Base-by-base conservation (phyloP, 1,140 invertebrate genomes). In the Ostrea denselamellosa region DNA sequence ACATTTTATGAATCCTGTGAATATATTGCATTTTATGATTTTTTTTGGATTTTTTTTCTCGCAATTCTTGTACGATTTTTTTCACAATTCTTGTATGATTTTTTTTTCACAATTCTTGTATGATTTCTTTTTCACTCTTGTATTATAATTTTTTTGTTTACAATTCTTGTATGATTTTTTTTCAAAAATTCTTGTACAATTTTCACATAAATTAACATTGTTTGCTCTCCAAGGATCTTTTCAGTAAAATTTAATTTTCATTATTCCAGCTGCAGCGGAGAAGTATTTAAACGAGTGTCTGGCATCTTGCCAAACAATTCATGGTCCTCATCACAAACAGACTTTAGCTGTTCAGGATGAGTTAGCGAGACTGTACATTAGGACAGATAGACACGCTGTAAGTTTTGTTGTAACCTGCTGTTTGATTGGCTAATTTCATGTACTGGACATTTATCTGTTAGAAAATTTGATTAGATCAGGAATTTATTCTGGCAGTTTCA, bases 231-330 rank as follows among this genome's bases (percentile, higher is more conserved):
- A 56, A 9, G 17, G 10, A 12, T 19, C 44, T 84, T 28, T 19
- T 62, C 17, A 19, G 3, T 19, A 34, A n/a, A 14, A 10, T 77
- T 44, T 34, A 4, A 10, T 10, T 54, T 7, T 83, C n/a, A 83
- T 54, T 54, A 53, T 81, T 81, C 5, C 44, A 94, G 94, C 87
- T 44, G 93, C 93, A 56, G 93, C 94, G 22, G 92, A 94, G 68
- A 94, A 93, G 62, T 95, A 94, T 54, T 81, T 95, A 34, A 94
- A 93, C 87, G 94, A 94, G 81, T 92, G 92, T 88, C 86, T 94
- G n/a, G 89, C 87, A 8, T 92, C 88, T 25, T 95, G 93, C 89
- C 92, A 89, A 44, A 90, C 90, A 3, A 85, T 90, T 10, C 90
- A 93, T 85, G 94, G 94, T 56, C 93, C 93, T 0, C 88, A 93